These are phyloP conservation scores for Pipistrellus kuhlii DNA, from an alignment of 2,797 vertebrate genomes.

Conservation along the genomic window DNA sequence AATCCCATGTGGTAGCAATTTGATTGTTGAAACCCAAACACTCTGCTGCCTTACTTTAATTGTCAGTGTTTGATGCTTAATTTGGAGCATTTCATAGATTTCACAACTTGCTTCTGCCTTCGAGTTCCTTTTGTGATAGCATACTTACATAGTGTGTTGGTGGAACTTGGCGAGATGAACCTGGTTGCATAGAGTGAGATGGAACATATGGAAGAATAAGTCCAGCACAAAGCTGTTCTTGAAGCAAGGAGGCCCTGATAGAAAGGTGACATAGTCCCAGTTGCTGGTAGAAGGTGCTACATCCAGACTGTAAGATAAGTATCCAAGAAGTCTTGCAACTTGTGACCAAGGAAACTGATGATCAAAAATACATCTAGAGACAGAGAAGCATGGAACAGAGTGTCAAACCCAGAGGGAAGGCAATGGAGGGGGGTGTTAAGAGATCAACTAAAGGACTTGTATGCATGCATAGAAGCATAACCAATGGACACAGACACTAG, in stretches of 20 bases:
- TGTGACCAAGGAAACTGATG: background rate
- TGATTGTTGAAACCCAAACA: background rate
- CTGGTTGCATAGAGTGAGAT: background rate
- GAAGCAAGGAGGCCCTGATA: background rate
- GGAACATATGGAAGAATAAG: background rate
- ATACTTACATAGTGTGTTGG: background rate
- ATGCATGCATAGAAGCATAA: too few relatives aligned
- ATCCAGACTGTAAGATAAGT: background rate
- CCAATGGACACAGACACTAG: too few relatives aligned
- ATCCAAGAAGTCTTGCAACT: background rate
- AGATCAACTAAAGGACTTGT: too few relatives aligned
- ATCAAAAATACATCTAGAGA: too few relatives aligned
- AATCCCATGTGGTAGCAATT: background rate
- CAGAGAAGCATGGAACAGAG: too few relatives aligned
- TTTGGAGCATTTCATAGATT: background rate
- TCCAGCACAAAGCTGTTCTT: background rate
- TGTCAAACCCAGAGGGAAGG: too few relatives aligned
- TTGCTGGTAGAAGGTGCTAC: background rate
- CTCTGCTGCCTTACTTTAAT: background rate
- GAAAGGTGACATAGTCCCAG: background rate
- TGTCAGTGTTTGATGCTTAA: background rate
- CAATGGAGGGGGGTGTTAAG: too few relatives aligned
- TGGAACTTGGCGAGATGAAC: background rate
- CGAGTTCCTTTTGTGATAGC: background rate
- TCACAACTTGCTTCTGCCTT: background rate